These are phyloP conservation scores for Leptopilina syphax DNA, from an alignment of 2,888 invertebrate genomes.

Conservation along the genomic window DNA sequence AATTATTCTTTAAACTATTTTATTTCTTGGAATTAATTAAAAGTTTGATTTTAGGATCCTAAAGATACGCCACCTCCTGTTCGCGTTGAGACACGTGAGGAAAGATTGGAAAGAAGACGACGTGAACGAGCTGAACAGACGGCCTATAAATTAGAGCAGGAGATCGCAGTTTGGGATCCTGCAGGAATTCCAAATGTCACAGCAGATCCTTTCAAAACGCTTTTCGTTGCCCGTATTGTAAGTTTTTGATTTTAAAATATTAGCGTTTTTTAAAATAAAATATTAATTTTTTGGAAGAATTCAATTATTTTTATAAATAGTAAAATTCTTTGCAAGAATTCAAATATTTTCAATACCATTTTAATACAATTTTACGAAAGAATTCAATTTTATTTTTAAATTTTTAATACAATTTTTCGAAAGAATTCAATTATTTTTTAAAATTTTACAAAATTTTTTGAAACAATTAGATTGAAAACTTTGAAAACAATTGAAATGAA, in stretches of 20 bases:
- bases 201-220: slow-evolving; percentile 96
- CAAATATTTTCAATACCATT: too few species aligned
- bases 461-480: too few species aligned
- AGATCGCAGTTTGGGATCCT: slow-evolving; percentile 98
- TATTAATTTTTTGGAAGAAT: too few species aligned
- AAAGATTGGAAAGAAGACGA: slow-evolving; percentile 91
- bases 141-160: slow-evolving; percentile 98
- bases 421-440: too few species aligned
- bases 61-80: slow-evolving; percentile 98
- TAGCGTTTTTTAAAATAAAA: background rate
- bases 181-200: slow-evolving; percentile 87
- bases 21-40: background rate
- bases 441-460: too few species aligned
- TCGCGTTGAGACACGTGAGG: slow-evolving; percentile 96
- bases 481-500: too few species aligned
- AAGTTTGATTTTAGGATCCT: slow-evolving; percentile 85
- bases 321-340: too few species aligned
- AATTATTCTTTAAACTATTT: too few species aligned
- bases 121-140: slow-evolving; percentile 97
- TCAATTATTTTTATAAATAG: too few species aligned
- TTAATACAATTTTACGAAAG: too few species aligned
- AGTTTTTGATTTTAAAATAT: slow-evolving; percentile 76
- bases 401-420: too few species aligned
- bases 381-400: too few species aligned
- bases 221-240: slow-evolving; percentile 97